Percentiles rank a stretch among this genome's conserved stretches.
These are phyloP conservation scores for Eudemis profundana DNA, from an alignment of 2,888 invertebrate genomes.

Conservation along the genomic window DNA sequence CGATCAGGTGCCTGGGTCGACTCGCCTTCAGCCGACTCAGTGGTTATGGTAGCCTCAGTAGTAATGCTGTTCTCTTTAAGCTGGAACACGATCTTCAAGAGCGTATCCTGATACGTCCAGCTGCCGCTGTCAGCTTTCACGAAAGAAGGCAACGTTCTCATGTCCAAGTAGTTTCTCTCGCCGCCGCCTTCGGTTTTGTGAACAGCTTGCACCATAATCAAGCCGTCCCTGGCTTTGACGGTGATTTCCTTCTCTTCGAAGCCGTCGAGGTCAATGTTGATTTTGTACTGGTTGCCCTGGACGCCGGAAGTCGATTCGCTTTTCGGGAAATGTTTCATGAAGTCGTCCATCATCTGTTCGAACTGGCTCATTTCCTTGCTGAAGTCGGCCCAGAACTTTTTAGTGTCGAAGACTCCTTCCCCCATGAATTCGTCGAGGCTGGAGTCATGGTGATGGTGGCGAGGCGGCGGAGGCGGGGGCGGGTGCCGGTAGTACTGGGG, in stretches of 20 bases:
- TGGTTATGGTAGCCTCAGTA: constrained; percentile 45
- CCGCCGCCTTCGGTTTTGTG: constrained; percentile 52
- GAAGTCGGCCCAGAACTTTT: constrained; percentile 65
- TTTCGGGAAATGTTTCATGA: constrained; percentile 61
- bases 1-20: constrained; percentile 51
- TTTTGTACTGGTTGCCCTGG: constrained; percentile 64
- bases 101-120: constrained; percentile 64
- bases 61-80: constrained; percentile 44
- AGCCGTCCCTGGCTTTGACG: constrained; percentile 70
- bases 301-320: constrained; percentile 54
- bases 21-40: constrained; percentile 42
- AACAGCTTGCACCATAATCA: constrained; percentile 71
- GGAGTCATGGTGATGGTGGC: constrained; percentile 30
- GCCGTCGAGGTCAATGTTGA: constrained; percentile 61
- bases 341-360: constrained; percentile 60
- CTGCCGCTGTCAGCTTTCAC: constrained; percentile 62
- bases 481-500: constrained; percentile 53
- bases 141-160: constrained; percentile 61
- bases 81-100: constrained; percentile 67
- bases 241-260: constrained; percentile 71
- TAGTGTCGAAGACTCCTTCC: constrained; percentile 65
- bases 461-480: constrained; percentile 42
- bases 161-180: constrained; percentile 60
- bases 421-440: constrained; percentile 48
- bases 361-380: constrained; percentile 61